Base-by-base conservation (phyloP, 2,888 invertebrate species). In the Ypsolopha sequella region DNA sequence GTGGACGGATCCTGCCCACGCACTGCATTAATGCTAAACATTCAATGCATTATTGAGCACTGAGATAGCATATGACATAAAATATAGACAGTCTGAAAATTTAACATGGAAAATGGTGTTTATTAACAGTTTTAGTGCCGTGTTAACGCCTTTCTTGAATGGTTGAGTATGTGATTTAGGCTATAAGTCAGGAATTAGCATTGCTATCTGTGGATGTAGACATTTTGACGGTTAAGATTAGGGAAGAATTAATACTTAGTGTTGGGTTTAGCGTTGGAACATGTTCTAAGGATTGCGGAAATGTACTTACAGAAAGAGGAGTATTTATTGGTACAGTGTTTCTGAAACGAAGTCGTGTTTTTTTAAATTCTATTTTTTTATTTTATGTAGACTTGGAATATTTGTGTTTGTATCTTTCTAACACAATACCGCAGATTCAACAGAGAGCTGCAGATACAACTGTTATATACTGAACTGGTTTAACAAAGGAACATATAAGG, bases 1-100 rank as follows among this genome's bases (percentile, higher is more conserved):
- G 82, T 80, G 78, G 81, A 81, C 81, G 82, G 79, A 73, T 70
- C 66, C 78, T 55, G 70, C 85, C 85, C 80, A 85, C 85, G 81
- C 80, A 57, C 58, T 49, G 56, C 65, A 65, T 68, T 73, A 72
- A 74, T 70, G 70, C 70, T 62, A 58, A 58, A 63, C 67, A 61
- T 76, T 74, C 72, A 75, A 79, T 73, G 71, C 71, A 71, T 51
- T 55, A 51, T 55, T 56, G 56, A 55, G 56, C 55, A 53, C 53
- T 50, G 1, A 44, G 48, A 48, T 52, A 50, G 43, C 50, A 50
- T 24, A 33, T 36, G 50, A 50, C 50, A 13, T 50, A 43, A 50
- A 43, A 50, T 43, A 50, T 50, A 50, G 50, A 35, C 50, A 41
- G 36, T 41, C 4, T 11, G n/a, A 33, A 46, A 46, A 46, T 13